phyloP scores from a whole-genome alignment of 2,888 invertebrate genomes.

The Mythimna vitellina region DNA sequence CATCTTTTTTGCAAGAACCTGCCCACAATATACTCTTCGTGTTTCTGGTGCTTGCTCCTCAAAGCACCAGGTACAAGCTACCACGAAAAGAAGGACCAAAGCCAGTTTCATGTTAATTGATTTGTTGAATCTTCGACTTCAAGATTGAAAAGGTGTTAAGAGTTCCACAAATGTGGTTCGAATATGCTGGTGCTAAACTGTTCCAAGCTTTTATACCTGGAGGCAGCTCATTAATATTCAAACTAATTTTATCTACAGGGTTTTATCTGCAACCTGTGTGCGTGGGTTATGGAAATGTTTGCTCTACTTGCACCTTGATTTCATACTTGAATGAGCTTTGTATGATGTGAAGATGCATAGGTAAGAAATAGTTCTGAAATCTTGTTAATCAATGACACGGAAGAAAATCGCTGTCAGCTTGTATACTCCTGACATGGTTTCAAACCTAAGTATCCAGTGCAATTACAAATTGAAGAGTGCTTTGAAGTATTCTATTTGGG shows the following conservation, averaged over 20 bases:
- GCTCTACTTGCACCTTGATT: conserved; percentile 36
- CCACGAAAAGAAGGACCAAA: conserved; percentile 22
- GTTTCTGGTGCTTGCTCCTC: conserved; percentile 10
- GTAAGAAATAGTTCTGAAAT: neutral
- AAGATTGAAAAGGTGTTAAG: neutral
- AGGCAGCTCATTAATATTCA: conserved; percentile 40
- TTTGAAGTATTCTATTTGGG: neutral
- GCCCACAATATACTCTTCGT: conserved; percentile 18
- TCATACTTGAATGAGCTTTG: conserved; percentile 19
- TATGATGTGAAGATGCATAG: neutral
- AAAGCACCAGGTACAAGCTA: conserved; percentile 18
- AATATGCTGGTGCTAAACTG: conserved; percentile 30
- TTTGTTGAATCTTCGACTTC: neutral
- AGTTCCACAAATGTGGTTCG: conserved; percentile 6
- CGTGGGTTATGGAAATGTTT: conserved; percentile 36
- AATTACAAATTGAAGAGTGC: neutral
- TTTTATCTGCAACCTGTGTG: conserved; percentile 11
- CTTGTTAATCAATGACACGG: neutral
- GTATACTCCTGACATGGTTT: neutral
- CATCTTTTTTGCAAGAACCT: conserved; percentile 20
- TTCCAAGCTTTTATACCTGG: conserved; percentile 35
- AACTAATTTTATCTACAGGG: conserved; percentile 6
- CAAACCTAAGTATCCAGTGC: neutral
- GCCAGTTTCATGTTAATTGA: conserved; percentile 37
- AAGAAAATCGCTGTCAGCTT: neutral